phyloP scores from a whole-genome alignment of 2,113 vertebrate species.

The Indicator maculatus region DNA sequence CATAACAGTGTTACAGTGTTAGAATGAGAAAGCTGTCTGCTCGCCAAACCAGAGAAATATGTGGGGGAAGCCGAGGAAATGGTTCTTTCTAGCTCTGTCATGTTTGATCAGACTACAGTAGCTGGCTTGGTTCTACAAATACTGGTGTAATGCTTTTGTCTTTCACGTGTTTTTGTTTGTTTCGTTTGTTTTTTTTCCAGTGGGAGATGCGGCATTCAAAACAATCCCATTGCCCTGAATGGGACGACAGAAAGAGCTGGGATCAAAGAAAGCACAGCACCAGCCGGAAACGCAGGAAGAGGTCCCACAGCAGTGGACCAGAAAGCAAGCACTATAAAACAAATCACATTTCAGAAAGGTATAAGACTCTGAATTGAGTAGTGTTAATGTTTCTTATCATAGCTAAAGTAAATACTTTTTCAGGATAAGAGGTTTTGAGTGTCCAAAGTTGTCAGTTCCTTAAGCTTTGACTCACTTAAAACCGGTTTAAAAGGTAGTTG shows the following conservation, averaged over 20 bases:
- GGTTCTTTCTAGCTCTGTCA: background rate
- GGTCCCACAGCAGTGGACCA: slow-evolving; percentile 88
- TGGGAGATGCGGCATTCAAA: slow-evolving; percentile 89
- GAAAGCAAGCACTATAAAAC: slow-evolving; percentile 85
- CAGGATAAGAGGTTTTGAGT: background rate
- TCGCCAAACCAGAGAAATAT: fast-evolving
- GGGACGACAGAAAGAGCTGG: slow-evolving; percentile 84
- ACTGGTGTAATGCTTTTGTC: background rate
- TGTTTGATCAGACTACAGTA: background rate
- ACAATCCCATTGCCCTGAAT: slow-evolving; percentile 80
- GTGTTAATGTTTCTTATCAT: background rate
- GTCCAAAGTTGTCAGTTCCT: background rate
- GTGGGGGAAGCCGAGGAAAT: background rate
- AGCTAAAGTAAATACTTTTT: background rate
- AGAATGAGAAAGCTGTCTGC: background rate
- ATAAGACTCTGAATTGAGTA: slow-evolving; percentile 61
- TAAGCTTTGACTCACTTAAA: background rate
- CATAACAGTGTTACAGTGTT: background rate
- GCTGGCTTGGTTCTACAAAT: background rate
- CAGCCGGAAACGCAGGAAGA: slow-evolving; percentile 81
- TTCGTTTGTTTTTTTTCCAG: slow-evolving; percentile 17
- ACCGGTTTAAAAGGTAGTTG: background rate
- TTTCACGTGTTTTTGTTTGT: background rate
- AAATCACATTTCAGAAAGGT: slow-evolving; percentile 83
- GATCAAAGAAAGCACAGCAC: slow-evolving; percentile 80